Conservation (phyloP, 2,113 vertebrate genomes). For the Ameiurus melas region DNA sequence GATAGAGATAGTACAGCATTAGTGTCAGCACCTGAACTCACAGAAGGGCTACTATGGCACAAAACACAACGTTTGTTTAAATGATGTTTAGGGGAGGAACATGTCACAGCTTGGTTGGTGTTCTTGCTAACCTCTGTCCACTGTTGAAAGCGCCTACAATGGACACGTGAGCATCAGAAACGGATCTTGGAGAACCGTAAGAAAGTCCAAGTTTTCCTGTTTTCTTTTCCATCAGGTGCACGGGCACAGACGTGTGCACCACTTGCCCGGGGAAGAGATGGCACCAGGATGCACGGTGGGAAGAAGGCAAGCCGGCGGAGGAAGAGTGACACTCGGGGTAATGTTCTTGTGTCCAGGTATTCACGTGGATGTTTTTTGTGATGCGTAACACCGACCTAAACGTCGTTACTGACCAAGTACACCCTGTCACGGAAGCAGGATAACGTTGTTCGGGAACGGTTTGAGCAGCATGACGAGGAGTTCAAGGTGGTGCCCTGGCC, state of each 20-base stretch:
- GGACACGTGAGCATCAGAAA: not conserved
- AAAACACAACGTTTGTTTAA: not conserved
- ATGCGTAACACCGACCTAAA: not conserved
- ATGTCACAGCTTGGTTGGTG: not conserved
- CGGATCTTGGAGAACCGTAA: not conserved
- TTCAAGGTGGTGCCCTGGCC: not conserved
- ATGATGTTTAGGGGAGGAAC: not conserved
- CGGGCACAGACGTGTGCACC: not conserved
- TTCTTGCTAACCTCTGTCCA: no score
- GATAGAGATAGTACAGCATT: constrained; percentile 21
- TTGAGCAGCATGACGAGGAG: not conserved
- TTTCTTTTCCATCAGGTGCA: not conserved
- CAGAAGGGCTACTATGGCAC: not conserved
- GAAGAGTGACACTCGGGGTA: not conserved
- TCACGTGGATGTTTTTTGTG: not conserved
- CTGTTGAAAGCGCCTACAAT: not conserved
- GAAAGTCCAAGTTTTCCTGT: not conserved
- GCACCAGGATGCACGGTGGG: not conserved
- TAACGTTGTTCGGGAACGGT: not conserved
- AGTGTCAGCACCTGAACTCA: constrained; percentile 22
- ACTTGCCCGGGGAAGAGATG: not conserved
- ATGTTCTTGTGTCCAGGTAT: not conserved
- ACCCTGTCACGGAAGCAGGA: not conserved
- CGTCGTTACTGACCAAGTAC: not conserved
- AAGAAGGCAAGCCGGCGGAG: not conserved